Base-by-base conservation (phyloP, 2,888 invertebrate species). In the Apamea monoglypha region DNA sequence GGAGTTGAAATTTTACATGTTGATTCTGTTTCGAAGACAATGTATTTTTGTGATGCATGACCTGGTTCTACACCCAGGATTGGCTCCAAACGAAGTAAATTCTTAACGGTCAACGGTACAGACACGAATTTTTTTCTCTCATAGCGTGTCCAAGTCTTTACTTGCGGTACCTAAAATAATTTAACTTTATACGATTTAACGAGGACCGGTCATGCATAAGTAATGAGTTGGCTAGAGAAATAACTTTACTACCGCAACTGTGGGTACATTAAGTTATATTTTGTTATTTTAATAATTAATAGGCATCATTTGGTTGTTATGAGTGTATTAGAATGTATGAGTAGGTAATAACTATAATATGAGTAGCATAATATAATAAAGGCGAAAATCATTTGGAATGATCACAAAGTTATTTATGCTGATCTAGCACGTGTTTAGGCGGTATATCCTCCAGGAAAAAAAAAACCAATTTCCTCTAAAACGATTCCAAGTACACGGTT, bases 151-250 rank as follows among this genome's bases (percentile, higher is more conserved):
- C 64, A 7, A 25, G 1, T 25, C 80, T 63, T 79, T 74, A 81
- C 32, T 63, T 25, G 68, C 29, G 71, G 47, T 32, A 82, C 74
- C 64, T 61, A 85, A 87, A 83, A 83, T 88, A 82, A 87, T 85
- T 80, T 77, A 88, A 87, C 81, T 85, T 80, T 83, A 77, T 85
- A 87, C 76, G 73, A 81, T 82, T 82, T 75, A 72, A 77, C 78
- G 76, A 69, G 63, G 70, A 74, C 71, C 72, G 36, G 64, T 73
- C 76, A 67, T 87, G 82, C 82, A 85, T 85, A 77, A 77, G 68
- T 87, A 78, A 87, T 79, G 53, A 40, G 66, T 71, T 71, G 47
- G 70, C 64, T 59, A 71, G 74, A 68, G 53, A 74, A 73, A 74
- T 86, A 78, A 84, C 59, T 74, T 68, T 59, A 44, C 59, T 29